phyloP scores from a whole-genome alignment of 2,888 invertebrate species.

The Monopis laevigella region DNA sequence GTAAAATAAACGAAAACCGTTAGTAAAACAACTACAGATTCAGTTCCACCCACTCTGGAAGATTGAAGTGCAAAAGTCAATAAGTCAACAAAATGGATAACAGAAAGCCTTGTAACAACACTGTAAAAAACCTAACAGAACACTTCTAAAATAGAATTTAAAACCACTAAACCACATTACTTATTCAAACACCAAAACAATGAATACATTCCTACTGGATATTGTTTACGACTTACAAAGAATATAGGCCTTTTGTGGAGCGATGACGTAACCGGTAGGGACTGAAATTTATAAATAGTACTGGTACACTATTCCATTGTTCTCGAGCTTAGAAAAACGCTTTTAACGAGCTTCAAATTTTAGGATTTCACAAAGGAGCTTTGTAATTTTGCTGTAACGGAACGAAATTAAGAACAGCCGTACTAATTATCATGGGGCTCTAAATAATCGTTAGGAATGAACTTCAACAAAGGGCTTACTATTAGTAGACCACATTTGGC shows the following conservation, averaged over 20 bases:
- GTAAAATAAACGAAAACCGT: too few relatives aligned
- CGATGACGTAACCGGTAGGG: slow-evolving; percentile 37
- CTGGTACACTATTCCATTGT: slow-evolving; percentile 6
- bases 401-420: not conserved
- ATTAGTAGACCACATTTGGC: not conserved
- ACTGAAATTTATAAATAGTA: slow-evolving; percentile 4
- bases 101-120: too few relatives aligned
- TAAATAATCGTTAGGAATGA: slow-evolving; percentile 4
- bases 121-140: too few relatives aligned
- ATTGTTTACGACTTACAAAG: slow-evolving; percentile 32
- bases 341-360: slow-evolving; percentile 9
- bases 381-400: not conserved
- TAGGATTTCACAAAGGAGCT: slow-evolving; percentile 5
- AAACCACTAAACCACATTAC: too few relatives aligned
- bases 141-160: too few relatives aligned
- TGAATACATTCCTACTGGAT: not conserved
- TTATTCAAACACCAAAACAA: too few relatives aligned
- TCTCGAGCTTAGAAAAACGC: slow-evolving; percentile 1
- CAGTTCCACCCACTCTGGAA: too few relatives aligned
- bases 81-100: too few relatives aligned
- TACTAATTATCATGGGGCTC: not conserved
- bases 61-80: too few relatives aligned
- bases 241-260: slow-evolving; percentile 39
- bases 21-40: too few relatives aligned
- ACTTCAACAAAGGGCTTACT: not conserved